A percentile compares a stretch with the other conserved stretches of the same genome.
Evolutionary conservation across 2,797 vertebrate species (phyloP).

Genomic region (Sorex maritimensis): DNA sequence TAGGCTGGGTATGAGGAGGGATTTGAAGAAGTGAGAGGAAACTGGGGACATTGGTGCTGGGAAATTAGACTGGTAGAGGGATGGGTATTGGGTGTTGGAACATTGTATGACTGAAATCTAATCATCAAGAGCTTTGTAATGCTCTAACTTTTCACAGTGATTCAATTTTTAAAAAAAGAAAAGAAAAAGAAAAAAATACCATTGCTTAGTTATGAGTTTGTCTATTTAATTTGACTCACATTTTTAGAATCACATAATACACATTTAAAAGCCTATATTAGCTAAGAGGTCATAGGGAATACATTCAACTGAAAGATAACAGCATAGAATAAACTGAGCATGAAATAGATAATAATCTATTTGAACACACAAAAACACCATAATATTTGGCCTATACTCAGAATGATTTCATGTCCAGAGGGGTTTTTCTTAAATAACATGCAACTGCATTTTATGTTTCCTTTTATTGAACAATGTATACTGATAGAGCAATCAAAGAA

Average conservation of each 20-base stretch:
- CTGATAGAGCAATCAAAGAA: slow-evolving; percentile 74
- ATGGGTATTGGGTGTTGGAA: no score
- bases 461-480: slow-evolving; percentile 72
- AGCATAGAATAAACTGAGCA: slow-evolving; percentile 42
- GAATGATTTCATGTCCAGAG: slow-evolving; percentile 65
- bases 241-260: slow-evolving; percentile 61
- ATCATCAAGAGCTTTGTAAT: no score
- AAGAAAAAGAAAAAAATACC: no score
- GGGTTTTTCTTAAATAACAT: slow-evolving; percentile 68
- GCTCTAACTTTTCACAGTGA: no score
- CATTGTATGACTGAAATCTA: no score
- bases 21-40: no score
- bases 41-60: no score
- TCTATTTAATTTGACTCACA: slow-evolving; percentile 14
- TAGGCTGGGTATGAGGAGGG: no score
- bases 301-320: slow-evolving; percentile 48
- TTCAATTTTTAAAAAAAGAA: no score
- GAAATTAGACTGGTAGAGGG: no score
- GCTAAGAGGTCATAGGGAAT: slow-evolving; percentile 28
- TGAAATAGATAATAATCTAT: slow-evolving; percentile 76
- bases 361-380: slow-evolving; percentile 57
- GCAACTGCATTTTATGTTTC: slow-evolving; percentile 60
- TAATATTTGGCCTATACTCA: slow-evolving; percentile 14
- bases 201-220: slow-evolving; percentile 6
- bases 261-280: slow-evolving; percentile 32